Base-by-base conservation (phyloP, 2,888 invertebrate species). In the Volucella inflata region DNA sequence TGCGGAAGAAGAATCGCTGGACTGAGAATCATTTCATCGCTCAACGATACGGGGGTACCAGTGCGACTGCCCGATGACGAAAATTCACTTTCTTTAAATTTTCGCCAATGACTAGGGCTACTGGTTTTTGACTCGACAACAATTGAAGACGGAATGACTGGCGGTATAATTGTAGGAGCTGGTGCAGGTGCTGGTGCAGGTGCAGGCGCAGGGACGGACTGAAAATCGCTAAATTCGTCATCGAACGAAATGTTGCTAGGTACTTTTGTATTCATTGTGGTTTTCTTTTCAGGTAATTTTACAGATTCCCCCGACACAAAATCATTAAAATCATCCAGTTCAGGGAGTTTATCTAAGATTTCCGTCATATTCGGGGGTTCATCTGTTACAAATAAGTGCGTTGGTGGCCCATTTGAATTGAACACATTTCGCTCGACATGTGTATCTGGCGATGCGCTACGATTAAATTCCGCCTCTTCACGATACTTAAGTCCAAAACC, bases 201-300 rank as follows among this genome's bases (percentile, higher is more conserved):
- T 59, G 53, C 87, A 12, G 87, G 76, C 17, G 90, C 89, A 16
- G 91, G 89, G 81, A 91, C 90, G 38, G 90, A 91, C 88, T 93
- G 93, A 89, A 93, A 93, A 64, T 93, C 93, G 67, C 92, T 91
- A 87, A 94, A 93, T 78, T 93, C 93, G 87, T 93, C 93, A 77
- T 93, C 92, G 36, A 91, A 90, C 12, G 88, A 88, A 44, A 59
- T 82, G 68, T 57, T 55, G 1, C 67, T 75, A 67, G 68, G 76
- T 64, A 74, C 74, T 10, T 38, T 50, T 30, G 57, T 57, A 36
- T 59, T 60, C 17, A 42, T 44, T 36, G 17, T 10, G 38, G 79
- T 70, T 42, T 59, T 80, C 65, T 57, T 70, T 2, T 70, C 74
- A 2, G 50, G 14, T 3, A 2, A 30, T n/a, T 70, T 83, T 3